Evolutionary conservation across 92 coral and sea anemone genomes (phyloP).

Genomic region (Scolanthus callimorphus): DNA sequence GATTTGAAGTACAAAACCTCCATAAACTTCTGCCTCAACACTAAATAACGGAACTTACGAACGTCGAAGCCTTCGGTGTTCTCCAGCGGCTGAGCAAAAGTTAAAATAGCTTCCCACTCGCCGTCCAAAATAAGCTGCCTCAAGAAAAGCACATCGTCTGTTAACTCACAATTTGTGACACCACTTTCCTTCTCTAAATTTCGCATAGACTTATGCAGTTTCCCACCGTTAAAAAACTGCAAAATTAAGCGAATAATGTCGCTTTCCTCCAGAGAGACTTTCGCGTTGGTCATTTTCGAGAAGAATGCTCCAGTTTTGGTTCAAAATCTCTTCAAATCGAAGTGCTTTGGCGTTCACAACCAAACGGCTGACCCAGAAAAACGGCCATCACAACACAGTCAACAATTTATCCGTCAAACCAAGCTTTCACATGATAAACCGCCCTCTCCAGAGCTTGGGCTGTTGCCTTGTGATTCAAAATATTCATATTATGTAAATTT

Average conservation of each 20-base stretch:
- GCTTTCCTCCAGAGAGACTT: constrained; percentile 64
- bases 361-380: too few species aligned
- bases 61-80: constrained; percentile 78
- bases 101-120: constrained; percentile 92
- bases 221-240: constrained; percentile 79
- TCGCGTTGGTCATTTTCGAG: constrained; percentile 51
- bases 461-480: constrained; percentile 14
- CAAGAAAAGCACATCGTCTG: constrained; percentile 80
- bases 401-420: too few species aligned
- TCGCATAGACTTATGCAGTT: constrained; percentile 78
- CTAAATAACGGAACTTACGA: constrained; percentile 77
- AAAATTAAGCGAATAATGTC: constrained; percentile 73
- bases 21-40: constrained; percentile 88
- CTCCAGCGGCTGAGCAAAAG: constrained; percentile 91
- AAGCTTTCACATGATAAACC: too few species aligned
- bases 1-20: constrained; percentile 92
- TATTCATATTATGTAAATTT: constrained; percentile 31
- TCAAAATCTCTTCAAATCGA: not conserved
- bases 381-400: too few species aligned
- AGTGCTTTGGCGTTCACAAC: too few species aligned
- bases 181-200: constrained; percentile 90
- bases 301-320: not conserved
- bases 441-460: not conserved
- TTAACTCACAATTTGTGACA: constrained; percentile 66
- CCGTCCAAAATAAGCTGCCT: constrained; percentile 95